phyloP scores from a whole-genome alignment of 1,140 invertebrate genomes.

The Pogonomyrmex californicus region DNA sequence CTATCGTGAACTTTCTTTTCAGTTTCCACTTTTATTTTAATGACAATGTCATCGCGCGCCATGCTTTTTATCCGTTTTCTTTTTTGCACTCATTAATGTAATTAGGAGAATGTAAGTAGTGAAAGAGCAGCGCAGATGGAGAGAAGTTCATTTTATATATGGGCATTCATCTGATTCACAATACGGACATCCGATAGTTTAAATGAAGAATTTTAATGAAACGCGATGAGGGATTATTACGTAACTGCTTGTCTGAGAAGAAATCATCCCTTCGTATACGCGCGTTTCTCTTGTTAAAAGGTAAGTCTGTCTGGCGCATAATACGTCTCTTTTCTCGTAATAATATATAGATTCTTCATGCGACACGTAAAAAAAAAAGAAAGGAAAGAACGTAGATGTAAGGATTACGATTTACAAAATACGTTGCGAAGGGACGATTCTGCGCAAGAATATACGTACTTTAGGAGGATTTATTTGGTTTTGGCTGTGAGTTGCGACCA shows the following conservation, averaged over 20 bases:
- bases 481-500: slow-evolving; percentile 82
- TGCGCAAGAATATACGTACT: slow-evolving; percentile 11
- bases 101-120: not conserved
- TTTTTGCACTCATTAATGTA: not conserved
- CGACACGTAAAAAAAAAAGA: slow-evolving; percentile 43
- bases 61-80: not conserved
- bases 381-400: not conserved
- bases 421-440: slow-evolving; percentile 27
- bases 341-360: not conserved
- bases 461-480: slow-evolving; percentile 60
- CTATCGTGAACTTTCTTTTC: not conserved
- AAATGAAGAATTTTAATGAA: slow-evolving; percentile 6
- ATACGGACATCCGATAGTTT: slow-evolving; percentile 22
- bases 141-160: not conserved
- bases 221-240: slow-evolving; percentile 19
- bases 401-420: not conserved
- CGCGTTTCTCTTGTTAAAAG: not conserved
- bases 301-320: not conserved
- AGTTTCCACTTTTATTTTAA: not conserved
- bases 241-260: slow-evolving; percentile 15
- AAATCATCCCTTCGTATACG: slow-evolving; percentile 23
- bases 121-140: not conserved
- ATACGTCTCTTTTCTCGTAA: slow-evolving; percentile 63
- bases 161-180: slow-evolving; percentile 2
- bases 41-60: not conserved